Evolutionary conservation across 1,140 invertebrate genomes (phyloP), one percentile per base, ranked within the genome.

Genomic region (Drosophila nigrodunni): DNA sequence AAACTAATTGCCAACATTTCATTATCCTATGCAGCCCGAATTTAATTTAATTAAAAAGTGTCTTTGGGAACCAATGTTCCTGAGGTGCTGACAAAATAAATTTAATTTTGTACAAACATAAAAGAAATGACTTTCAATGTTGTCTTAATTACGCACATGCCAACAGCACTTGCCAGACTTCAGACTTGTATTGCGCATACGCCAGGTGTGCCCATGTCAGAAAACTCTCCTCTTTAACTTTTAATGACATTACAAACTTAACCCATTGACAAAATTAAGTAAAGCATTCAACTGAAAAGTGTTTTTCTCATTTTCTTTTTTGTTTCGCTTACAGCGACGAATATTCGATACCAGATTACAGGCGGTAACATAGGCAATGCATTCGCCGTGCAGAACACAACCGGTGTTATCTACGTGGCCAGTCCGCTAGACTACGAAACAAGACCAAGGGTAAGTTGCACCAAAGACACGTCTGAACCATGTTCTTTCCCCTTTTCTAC

Each of bases 311-410:
- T 9, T 35, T 46, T 39, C 18, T 47, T 37, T 13, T 1, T 2
- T 37, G 21, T 52, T 44, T 72, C n/a, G 41, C 3, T 93, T 94
- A n/a, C 93, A 96, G 95, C 95, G 77, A 95, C 95, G 78, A 94
- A 94, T 92, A 95, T 96, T 92, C 94, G 95, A 78, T 96, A 96
- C 93, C 95, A 96, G 92, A 96, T 96, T 77, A 96, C 95, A 67
- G 94, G 95, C 91, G 96, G 96, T 86, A 96, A 96, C 93, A 94
- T 95, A 87, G 95, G 95, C 68, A 95, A 95, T 83, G 95, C 95
- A 18, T 97, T 97, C 91, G 95, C 95, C 43, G 95, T 97, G 2
- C 95, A 96, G 82, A 95, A 95, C 70, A 94, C 94, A 82, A 96
- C 95, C 41, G 96, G 96, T 37, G 95, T 94, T 66, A 96, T 97